Percentiles rank a stretch among this genome's conserved stretches.
Conservation (phyloP, 2,113 vertebrate species). For the Anarrhichthys ocellatus region DNA sequence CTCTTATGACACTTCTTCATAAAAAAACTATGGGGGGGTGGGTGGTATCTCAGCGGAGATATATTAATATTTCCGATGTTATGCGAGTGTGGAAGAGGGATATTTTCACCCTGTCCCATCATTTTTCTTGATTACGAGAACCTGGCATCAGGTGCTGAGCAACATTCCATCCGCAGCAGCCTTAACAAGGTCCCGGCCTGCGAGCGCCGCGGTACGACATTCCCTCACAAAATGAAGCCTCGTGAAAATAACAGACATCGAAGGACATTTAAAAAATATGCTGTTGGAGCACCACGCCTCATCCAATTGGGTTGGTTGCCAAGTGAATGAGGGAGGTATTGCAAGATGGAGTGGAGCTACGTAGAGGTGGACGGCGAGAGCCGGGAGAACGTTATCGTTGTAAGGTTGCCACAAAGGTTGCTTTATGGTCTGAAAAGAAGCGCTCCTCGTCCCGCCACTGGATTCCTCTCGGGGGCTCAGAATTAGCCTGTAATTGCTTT, state of each 20-base stretch:
- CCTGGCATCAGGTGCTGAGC: conserved; percentile 30
- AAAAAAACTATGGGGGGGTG: conserved; percentile 21
- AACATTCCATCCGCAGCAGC: not conserved
- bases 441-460: conserved; percentile 46
- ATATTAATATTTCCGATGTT: conserved; percentile 39
- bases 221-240: conserved; percentile 32
- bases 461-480: conserved; percentile 63
- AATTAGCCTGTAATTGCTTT: conserved; percentile 69
- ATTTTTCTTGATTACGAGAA: conserved; percentile 46
- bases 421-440: conserved; percentile 61
- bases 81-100: conserved; percentile 10
- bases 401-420: conserved; percentile 77
- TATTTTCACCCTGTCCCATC: conserved; percentile 3
- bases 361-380: conserved; percentile 36
- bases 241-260: conserved; percentile 51
- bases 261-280: conserved; percentile 45
- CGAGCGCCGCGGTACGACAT: not conserved
- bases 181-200: not conserved
- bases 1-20: conserved; percentile 30
- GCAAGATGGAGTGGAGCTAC: conserved; percentile 48
- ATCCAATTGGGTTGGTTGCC: conserved; percentile 42
- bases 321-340: conserved; percentile 58
- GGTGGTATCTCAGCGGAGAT: conserved; percentile 4
- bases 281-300: conserved; percentile 32
- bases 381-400: conserved; percentile 60